Evolutionary conservation across 2,888 invertebrate species (phyloP).

Genomic region (Penaeus monodon): DNA sequence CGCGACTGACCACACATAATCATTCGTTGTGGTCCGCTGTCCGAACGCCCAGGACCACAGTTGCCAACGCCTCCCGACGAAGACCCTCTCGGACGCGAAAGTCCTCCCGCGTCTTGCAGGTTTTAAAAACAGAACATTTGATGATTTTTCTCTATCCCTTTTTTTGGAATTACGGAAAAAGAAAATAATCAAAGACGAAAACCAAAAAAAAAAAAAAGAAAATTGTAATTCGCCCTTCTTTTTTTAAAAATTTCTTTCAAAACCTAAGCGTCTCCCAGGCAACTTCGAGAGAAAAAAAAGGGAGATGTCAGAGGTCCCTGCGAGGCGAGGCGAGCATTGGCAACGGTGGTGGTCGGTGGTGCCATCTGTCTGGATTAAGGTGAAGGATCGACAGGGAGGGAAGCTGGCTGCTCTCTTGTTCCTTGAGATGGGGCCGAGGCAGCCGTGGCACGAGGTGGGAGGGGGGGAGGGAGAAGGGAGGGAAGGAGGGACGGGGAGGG

Average conservation of each 20-base stretch:
- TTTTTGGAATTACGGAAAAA: too few species aligned
- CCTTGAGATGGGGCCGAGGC: conserved; percentile 13
- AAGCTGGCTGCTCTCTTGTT: conserved; percentile 12
- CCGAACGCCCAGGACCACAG: conserved; percentile 13
- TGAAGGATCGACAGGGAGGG: conserved; percentile 32
- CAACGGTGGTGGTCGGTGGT: conserved; percentile 8
- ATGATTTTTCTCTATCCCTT: too few species aligned
- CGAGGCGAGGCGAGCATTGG: too few species aligned
- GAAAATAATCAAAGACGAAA: too few species aligned
- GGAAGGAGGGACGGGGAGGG: background rate
- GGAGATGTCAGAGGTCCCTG: too few species aligned
- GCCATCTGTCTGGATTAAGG: conserved; percentile 42
- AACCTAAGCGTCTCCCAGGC: too few species aligned
- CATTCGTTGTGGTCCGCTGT: conserved; percentile 19
- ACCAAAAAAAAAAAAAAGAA: too few species aligned
- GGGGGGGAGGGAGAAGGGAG: background rate
- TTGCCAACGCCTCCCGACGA: conserved; percentile 1
- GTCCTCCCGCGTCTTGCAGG: too few species aligned
- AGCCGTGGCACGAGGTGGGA: background rate
- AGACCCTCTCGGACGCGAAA: background rate
- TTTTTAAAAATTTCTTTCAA: too few species aligned
- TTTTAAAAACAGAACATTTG: too few species aligned
- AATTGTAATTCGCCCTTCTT: too few species aligned
- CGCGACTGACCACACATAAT: conserved; percentile 40
- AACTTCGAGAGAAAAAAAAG: too few species aligned